A percentile compares a stretch with the other conserved stretches of the same genome.
These are phyloP conservation scores for Miichthys miiuy DNA, from an alignment of 2,797 vertebrate genomes.

Conservation along the genomic window DNA sequence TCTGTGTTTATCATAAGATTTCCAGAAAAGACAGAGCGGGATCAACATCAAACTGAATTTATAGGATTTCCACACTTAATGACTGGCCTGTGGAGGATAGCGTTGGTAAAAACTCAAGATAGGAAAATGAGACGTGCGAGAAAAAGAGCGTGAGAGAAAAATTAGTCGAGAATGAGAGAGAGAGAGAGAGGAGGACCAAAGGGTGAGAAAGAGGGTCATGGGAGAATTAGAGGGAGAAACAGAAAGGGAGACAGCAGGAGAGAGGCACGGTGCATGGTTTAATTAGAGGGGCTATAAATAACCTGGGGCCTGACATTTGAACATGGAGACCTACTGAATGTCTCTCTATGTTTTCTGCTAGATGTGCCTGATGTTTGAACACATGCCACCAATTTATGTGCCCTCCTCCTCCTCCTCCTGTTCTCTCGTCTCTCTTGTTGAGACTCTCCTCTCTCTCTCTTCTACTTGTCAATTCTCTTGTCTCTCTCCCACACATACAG, in stretches of 20 bases:
- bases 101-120: conserved; percentile 32
- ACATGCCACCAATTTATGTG: conserved; percentile 70
- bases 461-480: conserved; percentile 50
- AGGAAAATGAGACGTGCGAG: not conserved
- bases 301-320: conserved; percentile 82
- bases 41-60: conserved; percentile 70
- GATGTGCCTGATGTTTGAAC: conserved; percentile 74
- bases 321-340: conserved; percentile 75
- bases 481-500: conserved; percentile 49
- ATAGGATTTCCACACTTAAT: conserved; percentile 65
- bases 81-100: conserved; percentile 54
- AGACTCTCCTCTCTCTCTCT: conserved; percentile 17
- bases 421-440: conserved; percentile 19
- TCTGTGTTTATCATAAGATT: conserved; percentile 73
- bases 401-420: conserved; percentile 30
- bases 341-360: conserved; percentile 70
- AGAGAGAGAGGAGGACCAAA: conserved; percentile 36
- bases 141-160: conserved; percentile 29
- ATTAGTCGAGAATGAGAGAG: conserved; percentile 22
- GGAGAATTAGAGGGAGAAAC: conserved; percentile 64
- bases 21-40: conserved; percentile 61
- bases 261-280: conserved; percentile 74
- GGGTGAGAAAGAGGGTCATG: conserved; percentile 64
- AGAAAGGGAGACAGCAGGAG: conserved; percentile 68
- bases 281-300: conserved; percentile 85